A percentile compares a stretch with the other conserved stretches of the same genome.
phyloP scores from a whole-genome alignment of 2,797 vertebrate genomes.

The Prionace glauca region DNA sequence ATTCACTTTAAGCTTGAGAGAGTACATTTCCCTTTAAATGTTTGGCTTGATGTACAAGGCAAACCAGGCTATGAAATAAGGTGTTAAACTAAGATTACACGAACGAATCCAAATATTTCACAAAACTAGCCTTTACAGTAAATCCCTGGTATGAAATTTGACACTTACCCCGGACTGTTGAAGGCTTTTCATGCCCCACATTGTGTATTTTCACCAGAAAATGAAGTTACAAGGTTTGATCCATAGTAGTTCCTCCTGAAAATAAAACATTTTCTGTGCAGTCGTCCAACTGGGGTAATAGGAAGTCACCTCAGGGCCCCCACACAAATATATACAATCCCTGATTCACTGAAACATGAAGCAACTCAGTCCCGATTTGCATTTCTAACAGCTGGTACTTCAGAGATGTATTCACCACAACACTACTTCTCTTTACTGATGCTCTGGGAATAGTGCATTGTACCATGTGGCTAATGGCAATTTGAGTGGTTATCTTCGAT shows the following conservation, averaged over 20 bases:
- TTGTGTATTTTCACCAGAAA: neutral
- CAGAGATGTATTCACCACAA: neutral
- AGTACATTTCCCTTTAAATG: neutral
- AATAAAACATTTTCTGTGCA: neutral
- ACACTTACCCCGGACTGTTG: slow-evolving; percentile 11
- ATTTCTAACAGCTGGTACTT: slow-evolving; percentile 9
- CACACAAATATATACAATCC: neutral
- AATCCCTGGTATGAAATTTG: neutral
- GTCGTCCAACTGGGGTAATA: neutral
- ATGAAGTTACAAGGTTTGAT: neutral
- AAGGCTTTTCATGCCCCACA: neutral
- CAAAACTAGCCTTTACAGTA: neutral
- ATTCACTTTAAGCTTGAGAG: neutral
- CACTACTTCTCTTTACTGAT: slow-evolving; percentile 22
- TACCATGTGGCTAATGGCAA: slow-evolving; percentile 36
- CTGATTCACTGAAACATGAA: neutral
- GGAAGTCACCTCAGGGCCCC: neutral
- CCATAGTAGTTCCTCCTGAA: neutral
- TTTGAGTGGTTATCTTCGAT: slow-evolving; percentile 18
- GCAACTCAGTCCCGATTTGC: neutral
- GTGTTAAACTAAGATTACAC: too few species aligned
- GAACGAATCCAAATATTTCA: neutral
- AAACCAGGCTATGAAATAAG: neutral
- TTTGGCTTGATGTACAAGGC: neutral
- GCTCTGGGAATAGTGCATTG: slow-evolving; percentile 7